These are phyloP conservation scores for Coecobrya sp. DNA, from an alignment of 2,888 invertebrate genomes.

Conservation along the genomic window DNA sequence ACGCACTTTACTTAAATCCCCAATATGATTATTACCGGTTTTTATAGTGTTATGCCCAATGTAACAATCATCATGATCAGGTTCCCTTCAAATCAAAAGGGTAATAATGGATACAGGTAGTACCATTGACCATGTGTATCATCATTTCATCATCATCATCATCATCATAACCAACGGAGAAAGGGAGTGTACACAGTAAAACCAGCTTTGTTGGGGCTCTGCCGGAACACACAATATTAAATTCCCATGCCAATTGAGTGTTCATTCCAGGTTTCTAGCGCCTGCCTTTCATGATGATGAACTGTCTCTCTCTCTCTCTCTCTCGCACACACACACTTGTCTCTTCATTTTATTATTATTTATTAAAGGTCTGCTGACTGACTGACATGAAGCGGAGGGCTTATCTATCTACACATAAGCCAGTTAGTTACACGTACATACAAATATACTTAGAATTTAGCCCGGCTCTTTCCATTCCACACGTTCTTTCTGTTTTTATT, in stretches of 20 bases:
- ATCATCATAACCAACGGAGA: background rate
- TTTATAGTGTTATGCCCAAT: background rate
- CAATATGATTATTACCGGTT: background rate
- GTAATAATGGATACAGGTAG: constrained; percentile 71
- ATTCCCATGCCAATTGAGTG: constrained; percentile 45
- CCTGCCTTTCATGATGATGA: constrained; percentile 53
- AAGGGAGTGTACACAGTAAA: background rate
- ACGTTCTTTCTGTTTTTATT: constrained; percentile 36
- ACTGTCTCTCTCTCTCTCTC: constrained; percentile 5
- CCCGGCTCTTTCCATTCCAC: constrained; percentile 39
- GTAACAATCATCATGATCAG: background rate
- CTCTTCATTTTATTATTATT: constrained; percentile 73
- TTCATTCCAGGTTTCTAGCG: constrained; percentile 34
- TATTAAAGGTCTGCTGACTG: constrained; percentile 65
- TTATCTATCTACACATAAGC: background rate
- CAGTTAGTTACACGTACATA: background rate
- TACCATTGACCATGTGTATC: constrained; percentile 71
- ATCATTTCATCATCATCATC: constrained; percentile 34
- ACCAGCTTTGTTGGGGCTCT: background rate
- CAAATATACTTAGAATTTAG: background rate
- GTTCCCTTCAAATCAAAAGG: background rate
- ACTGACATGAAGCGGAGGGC: constrained; percentile 41
- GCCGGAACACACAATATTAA: constrained; percentile 1
- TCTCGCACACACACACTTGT: constrained; percentile 62
- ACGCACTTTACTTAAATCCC: background rate